A percentile compares a stretch with the other conserved stretches of the same genome.
Conservation (phyloP, 2,888 invertebrate genomes). For the Notodonta dromedarius region DNA sequence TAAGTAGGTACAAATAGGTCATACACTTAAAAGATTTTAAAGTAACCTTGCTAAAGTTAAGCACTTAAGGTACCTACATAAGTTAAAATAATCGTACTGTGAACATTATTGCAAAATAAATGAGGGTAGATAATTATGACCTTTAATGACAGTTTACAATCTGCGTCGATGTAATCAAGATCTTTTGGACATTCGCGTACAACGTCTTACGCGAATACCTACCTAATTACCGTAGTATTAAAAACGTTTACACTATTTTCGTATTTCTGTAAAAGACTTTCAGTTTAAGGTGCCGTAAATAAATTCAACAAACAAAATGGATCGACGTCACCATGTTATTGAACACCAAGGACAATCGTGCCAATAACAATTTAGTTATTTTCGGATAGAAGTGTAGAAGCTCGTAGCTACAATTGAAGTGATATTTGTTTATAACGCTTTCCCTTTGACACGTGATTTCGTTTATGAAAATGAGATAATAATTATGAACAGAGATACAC, state of each 20-base stretch:
- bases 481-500: constrained; percentile 29
- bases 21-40: too few species aligned
- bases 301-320: constrained; percentile 8
- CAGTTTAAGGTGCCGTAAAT: constrained; percentile 10
- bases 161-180: neutral
- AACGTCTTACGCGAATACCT: neutral
- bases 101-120: constrained; percentile 1
- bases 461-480: constrained; percentile 5
- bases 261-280: constrained; percentile 3
- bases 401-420: constrained; percentile 1
- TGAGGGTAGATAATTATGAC: constrained; percentile 18
- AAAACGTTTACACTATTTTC: constrained; percentile 7
- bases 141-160: constrained; percentile 11
- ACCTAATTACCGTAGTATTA: neutral
- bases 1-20: too few species aligned
- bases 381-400: constrained; percentile 13
- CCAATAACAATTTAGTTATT: constrained; percentile 21
- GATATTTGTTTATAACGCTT: neutral
- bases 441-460: constrained; percentile 1
- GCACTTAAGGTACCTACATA: neutral
- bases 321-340: constrained; percentile 9
- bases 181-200: neutral
- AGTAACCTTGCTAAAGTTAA: too few species aligned
- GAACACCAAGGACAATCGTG: constrained; percentile 17
- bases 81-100: too few species aligned